A percentile compares a stretch with the other conserved stretches of the same genome.
Evolutionary conservation across 2,797 vertebrate species (phyloP).

Genomic region (Thamnophis elegans): DNA sequence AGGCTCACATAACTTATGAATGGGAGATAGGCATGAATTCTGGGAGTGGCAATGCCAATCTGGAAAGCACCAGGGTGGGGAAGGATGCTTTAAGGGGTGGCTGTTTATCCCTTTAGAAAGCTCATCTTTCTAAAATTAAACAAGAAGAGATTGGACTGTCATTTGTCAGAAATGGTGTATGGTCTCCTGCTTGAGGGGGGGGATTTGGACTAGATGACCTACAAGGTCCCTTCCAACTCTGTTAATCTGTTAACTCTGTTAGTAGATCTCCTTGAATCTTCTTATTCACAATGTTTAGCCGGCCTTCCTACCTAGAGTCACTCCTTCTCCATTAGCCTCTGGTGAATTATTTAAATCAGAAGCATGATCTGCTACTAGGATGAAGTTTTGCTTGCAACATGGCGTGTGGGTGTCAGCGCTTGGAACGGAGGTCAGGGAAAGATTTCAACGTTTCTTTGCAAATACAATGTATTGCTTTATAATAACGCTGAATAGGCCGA

Average conservation of each 20-base stretch:
- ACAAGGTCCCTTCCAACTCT: no score
- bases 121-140: neutral
- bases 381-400: neutral
- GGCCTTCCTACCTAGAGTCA: no score
- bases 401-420: neutral
- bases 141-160: no score
- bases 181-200: no score
- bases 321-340: neutral
- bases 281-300: neutral
- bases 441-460: no score
- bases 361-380: neutral
- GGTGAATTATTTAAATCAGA: neutral
- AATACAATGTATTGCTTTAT: neutral
- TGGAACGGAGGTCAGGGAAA: neutral
- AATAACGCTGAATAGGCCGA: neutral
- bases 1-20: neutral
- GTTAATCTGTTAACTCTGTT: no score
- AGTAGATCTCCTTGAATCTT: neutral
- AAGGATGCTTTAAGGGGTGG: neutral
- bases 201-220: no score
- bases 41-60: neutral
- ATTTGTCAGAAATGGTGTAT: no score
- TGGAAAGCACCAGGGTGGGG: neutral
- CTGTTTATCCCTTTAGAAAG: neutral
- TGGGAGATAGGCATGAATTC: neutral